Evolutionary conservation across 1,140 invertebrate genomes (phyloP).

Genomic region (Brachionus asplanchnoidis): DNA sequence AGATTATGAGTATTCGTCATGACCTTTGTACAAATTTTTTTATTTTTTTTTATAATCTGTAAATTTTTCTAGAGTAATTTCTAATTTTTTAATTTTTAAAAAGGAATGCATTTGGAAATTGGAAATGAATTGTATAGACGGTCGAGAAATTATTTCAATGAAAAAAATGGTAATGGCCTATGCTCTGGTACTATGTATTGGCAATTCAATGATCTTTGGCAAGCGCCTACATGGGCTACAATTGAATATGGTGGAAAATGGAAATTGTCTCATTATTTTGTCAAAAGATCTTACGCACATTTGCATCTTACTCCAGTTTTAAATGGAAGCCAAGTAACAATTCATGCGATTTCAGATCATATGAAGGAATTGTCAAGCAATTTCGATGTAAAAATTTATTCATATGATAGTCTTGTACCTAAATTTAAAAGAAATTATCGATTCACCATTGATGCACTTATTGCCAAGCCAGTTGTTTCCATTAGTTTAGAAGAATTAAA

Average conservation of each 20-base stretch:
- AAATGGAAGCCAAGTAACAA: slow-evolving; percentile 47
- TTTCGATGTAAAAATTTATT: not conserved
- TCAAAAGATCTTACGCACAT: slow-evolving; percentile 75
- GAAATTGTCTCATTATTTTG: slow-evolving; percentile 89
- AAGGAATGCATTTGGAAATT: not conserved
- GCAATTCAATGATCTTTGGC: slow-evolving; percentile 98
- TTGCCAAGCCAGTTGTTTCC: not conserved
- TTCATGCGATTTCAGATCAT: slow-evolving; percentile 51
- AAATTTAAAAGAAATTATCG: not conserved
- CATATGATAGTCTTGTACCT: slow-evolving; percentile 43
- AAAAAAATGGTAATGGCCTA: slow-evolving; percentile 50
- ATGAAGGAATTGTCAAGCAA: not conserved
- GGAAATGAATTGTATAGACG: slow-evolving; percentile 24
- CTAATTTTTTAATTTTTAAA: not conserved
- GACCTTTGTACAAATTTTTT: too few species aligned
- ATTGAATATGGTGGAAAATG: slow-evolving; percentile 69
- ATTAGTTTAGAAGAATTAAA: slow-evolving; percentile 15
- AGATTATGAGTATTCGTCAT: too few species aligned
- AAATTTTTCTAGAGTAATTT: too few species aligned
- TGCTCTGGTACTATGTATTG: slow-evolving; percentile 95
- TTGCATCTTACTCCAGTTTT: slow-evolving; percentile 63
- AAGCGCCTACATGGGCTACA: slow-evolving; percentile 88
- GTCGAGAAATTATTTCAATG: not conserved
- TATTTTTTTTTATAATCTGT: too few species aligned
- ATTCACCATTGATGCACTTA: not conserved